Conservation (phyloP, 1,140 invertebrate genomes). For the Heliconius nattereri region DNA sequence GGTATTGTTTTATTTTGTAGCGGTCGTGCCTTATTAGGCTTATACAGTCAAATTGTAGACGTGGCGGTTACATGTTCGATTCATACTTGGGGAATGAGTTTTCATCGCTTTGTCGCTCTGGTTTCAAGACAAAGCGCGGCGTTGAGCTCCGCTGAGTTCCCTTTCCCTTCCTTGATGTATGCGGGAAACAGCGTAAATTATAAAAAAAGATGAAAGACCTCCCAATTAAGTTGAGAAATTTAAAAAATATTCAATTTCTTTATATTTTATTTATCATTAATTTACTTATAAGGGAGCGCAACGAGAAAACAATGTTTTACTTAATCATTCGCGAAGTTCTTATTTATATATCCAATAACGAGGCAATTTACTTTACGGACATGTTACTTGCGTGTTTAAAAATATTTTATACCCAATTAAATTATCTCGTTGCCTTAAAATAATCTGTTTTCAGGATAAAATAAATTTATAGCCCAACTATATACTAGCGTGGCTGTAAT, state of each 20-base stretch:
- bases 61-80: no score
- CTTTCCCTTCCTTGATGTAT: no score
- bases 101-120: no score
- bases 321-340: conserved; percentile 2
- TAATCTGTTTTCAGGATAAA: conserved; percentile 2
- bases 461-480: not conserved
- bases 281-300: not conserved
- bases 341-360: not conserved
- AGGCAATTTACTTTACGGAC: not conserved
- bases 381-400: not conserved
- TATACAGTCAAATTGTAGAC: no score
- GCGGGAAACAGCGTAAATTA: no score
- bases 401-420: not conserved
- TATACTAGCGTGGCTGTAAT: not conserved
- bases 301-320: not conserved
- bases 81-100: no score
- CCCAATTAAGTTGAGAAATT: no score
- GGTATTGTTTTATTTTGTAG: not conserved
- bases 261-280: not conserved
- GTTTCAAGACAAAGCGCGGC: no score
- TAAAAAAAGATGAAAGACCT: no score
- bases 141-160: no score
- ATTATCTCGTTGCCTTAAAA: not conserved
- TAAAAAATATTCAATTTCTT: no score
- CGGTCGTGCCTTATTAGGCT: not conserved